Evolutionary conservation across 2,113 vertebrate genomes (phyloP), one percentile per base, ranked within the genome.

Genomic region (Ammospiza nelsoni): DNA sequence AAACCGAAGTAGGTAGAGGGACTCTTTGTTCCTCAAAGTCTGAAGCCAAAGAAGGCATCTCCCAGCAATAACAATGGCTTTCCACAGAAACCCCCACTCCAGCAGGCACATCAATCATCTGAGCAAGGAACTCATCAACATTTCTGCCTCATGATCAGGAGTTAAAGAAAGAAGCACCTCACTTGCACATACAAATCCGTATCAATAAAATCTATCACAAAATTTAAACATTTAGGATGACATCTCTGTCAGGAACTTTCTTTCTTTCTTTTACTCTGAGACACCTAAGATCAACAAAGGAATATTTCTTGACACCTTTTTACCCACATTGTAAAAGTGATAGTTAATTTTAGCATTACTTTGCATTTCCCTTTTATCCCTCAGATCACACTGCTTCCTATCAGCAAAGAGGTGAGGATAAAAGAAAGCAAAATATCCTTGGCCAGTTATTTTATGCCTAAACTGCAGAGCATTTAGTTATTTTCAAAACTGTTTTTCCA

Each of bases 61-160:
- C 19, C 54, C 27, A 37, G 43, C 5, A 46, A 11, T 37, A 12
- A 2, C 33, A 5, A 6, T 5, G 7, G 9, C 35, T 80, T 91
- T 58, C 46, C 55, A 52, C 35, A 49, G 61, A 71, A 72, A 17
- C 0, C 12, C 15, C 28, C 1, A 0, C 6, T 6, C 28, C 62
- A 37, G 18, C 25, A 6, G 2, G 5, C 1, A 6, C 3, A 4
- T 61, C 57, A 63, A 5, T 18, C 44, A 63, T 16, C 49, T 1
- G 3, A 75, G 54, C 72, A 39, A 82, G 35, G 44, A 52, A 57
- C 6, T 2, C 0, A 1, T 12, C 0, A 0, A 35, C 14, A 52
- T n/a, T 49, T 46, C 73, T 11, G 9, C 7, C 29, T 68, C 49
- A 37, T 25, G 16, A 59, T 15, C 2, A 1, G 12, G 10, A 78